These are phyloP conservation scores for Drosophila kanapiae DNA, from an alignment of 1,140 invertebrate species.

Conservation along the genomic window DNA sequence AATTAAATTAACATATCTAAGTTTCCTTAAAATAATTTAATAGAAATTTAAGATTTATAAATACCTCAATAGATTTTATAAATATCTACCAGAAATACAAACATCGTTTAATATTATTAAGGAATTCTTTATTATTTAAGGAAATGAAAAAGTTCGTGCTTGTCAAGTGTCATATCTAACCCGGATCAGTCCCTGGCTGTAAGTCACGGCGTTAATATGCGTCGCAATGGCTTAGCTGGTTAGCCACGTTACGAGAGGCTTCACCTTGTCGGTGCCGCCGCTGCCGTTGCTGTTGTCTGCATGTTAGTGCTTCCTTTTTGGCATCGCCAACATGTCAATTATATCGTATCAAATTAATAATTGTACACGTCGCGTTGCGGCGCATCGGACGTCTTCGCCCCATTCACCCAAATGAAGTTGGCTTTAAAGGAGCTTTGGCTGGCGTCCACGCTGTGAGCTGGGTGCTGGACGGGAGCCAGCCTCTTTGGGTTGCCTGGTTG, in stretches of 20 bases:
- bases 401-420: slow-evolving; percentile 70
- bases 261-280: slow-evolving; percentile 36
- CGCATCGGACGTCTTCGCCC: slow-evolving; percentile 65
- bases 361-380: slow-evolving; percentile 69
- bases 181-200: slow-evolving; percentile 27
- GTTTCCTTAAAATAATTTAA: too few relatives aligned
- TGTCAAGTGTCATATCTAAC: slow-evolving; percentile 40
- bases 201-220: slow-evolving; percentile 77
- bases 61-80: too few relatives aligned
- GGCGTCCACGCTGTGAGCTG: neutral
- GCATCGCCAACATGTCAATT: slow-evolving; percentile 84
- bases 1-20: too few relatives aligned
- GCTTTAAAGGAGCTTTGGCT: slow-evolving; percentile 52
- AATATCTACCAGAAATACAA: neutral
- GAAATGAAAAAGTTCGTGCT: neutral
- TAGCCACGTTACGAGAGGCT: slow-evolving; percentile 44
- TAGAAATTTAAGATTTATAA: too few relatives aligned
- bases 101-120: neutral
- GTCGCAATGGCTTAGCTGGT: slow-evolving; percentile 73
- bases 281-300: slow-evolving; percentile 29
- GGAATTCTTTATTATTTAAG: neutral
- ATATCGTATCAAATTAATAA: slow-evolving; percentile 85
- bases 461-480: slow-evolving; percentile 32
- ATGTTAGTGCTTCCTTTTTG: slow-evolving; percentile 81
- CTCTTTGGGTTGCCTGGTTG: slow-evolving; percentile 37